Evolutionary conservation across 2,113 vertebrate genomes (phyloP), one percentile per base, ranked within the genome.

Genomic region (Panthera tigris): DNA sequence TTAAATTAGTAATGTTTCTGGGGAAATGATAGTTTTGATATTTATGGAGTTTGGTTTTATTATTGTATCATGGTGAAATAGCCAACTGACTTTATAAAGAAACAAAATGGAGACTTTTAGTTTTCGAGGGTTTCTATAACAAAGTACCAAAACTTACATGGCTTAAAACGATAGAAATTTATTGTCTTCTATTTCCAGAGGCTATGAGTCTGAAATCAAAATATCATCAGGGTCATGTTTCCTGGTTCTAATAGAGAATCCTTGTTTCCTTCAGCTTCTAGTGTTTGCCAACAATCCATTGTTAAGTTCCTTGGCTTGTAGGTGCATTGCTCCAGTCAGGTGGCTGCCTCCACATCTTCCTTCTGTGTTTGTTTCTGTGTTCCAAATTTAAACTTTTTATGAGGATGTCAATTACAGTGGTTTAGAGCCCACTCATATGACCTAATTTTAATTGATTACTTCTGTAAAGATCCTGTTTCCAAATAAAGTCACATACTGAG

Each of bases 391-490:
- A 71, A 5, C 36, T 81, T 81, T 76, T 89, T 69, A 19, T 91
- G 50, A 57, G n/a, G 25, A 71, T 11, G 63, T 45, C 57, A 69
- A 31, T 85, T 61, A 89, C 65, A 92, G 2, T 91, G 33, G n/a
- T 81, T 85, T 92, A 73, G 57, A 10, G n/a, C 15, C 61, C 33
- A 66, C 79, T 31, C 63, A 36, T 52, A 52, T 73, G 39, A 93
- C 65, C 41, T 95, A 66, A 74, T 89, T 95, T 95, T 96, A 91
- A 89, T 96, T 91, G 45, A 68, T 93, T 95, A 82, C 78, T 50
- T 71, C 50, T 91, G 63, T 90, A 50, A 92, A 96, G 79, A 94
- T 31, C 78, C 41, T 94, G 0, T 89, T 85, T 88, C 36, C 73
- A 96, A 39, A 61, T 80, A 74, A 2, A 41, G 13, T 88, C 33